Conservation (phyloP, 2,113 vertebrate genomes). For the Columba janthina region DNA sequence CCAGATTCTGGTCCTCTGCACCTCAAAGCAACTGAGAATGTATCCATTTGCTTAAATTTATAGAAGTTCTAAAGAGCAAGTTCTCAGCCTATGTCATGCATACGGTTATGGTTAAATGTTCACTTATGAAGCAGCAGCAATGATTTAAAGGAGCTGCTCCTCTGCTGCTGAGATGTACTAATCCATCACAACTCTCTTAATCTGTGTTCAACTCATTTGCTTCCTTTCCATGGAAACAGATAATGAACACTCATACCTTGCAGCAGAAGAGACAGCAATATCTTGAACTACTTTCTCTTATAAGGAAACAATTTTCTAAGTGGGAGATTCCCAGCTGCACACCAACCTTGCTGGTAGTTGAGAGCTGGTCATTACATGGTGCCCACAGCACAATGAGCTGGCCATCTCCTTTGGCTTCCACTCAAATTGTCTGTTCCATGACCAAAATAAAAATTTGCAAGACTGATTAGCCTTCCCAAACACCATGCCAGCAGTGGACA, state of each 20-base stretch:
- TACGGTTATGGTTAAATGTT: not conserved
- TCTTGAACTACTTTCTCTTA: not conserved
- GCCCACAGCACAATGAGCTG: not conserved
- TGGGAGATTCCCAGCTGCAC: not conserved
- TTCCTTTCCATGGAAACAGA: not conserved
- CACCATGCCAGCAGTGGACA: too few relatives aligned
- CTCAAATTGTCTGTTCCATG: rapidly evolving
- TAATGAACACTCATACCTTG: not conserved
- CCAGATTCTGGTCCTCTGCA: not conserved
- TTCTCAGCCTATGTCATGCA: not conserved
- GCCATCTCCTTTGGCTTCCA: not conserved
- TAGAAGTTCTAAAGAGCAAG: not conserved
- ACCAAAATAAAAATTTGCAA: not conserved
- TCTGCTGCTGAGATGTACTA: not conserved
- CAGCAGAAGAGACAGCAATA: not conserved
- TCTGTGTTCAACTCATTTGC: not conserved
- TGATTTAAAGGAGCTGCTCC: not conserved
- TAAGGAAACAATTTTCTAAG: not conserved
- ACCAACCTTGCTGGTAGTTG: not conserved
- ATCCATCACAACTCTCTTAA: not conserved
- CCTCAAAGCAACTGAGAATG: not conserved
- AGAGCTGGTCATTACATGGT: rapidly evolving
- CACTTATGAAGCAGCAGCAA: not conserved
- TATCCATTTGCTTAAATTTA: not conserved
- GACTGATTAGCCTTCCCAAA: not conserved